Conservation (phyloP, 1,140 invertebrate species). For the Prorops nasuta region DNA sequence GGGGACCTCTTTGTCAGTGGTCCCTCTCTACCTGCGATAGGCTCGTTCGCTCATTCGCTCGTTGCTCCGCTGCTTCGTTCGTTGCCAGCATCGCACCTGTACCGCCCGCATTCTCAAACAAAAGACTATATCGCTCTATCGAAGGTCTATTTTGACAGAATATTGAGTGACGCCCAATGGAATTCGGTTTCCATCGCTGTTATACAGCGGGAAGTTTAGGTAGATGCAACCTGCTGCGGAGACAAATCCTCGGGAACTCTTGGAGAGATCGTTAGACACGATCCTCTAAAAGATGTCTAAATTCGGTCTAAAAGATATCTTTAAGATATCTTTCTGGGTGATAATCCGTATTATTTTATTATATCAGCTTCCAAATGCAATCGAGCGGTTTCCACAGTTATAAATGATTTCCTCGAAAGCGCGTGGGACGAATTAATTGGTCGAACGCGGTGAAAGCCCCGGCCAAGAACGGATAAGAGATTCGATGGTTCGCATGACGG, state of each 20-base stretch:
- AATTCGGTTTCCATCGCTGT: slow-evolving; percentile 28
- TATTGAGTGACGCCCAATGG: slow-evolving; percentile 39
- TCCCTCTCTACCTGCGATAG: slow-evolving; percentile 4
- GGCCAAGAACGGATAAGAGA: slow-evolving; percentile 50
- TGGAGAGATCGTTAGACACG: too few relatives aligned
- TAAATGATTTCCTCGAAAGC: too few relatives aligned
- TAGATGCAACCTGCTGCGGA: too few relatives aligned
- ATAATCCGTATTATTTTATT: too few relatives aligned
- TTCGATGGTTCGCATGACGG: slow-evolving; percentile 49
- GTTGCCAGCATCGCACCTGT: slow-evolving; percentile 27
- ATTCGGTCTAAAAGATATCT: too few relatives aligned
- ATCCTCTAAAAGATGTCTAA: too few relatives aligned
- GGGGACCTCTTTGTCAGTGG: slow-evolving; percentile 24
- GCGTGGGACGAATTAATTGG: too few relatives aligned
- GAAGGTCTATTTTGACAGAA: slow-evolving; percentile 26
- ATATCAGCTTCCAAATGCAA: too few relatives aligned
- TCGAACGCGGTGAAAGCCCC: too few relatives aligned
- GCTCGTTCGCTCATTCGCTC: not conserved
- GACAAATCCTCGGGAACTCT: too few relatives aligned
- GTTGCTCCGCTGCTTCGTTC: not conserved
- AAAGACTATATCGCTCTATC: slow-evolving; percentile 20
- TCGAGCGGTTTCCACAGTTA: too few relatives aligned
- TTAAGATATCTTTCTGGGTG: too few relatives aligned
- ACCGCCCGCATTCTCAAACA: slow-evolving; percentile 35
- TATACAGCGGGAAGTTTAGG: not conserved